A percentile compares a stretch with the other conserved stretches of the same genome.
Evolutionary conservation across 2,113 vertebrate genomes (phyloP).

Genomic region (Motacilla tschutschensis): DNA sequence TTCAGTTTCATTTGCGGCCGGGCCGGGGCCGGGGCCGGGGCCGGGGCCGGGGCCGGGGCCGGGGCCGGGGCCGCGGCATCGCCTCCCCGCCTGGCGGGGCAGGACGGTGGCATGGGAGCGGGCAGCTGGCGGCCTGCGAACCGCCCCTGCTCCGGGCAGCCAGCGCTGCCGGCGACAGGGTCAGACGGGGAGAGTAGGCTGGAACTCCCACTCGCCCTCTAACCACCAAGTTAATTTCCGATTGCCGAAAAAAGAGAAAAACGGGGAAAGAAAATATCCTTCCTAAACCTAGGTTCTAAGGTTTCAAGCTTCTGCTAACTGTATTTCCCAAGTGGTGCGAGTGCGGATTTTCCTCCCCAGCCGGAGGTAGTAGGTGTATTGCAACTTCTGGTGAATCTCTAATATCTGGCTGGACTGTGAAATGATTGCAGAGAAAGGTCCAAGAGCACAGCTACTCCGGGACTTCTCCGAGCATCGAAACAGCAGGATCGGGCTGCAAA

Average conservation of each 20-base stretch:
- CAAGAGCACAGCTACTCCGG: neutral
- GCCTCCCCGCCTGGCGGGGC: neutral
- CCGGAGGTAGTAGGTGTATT: constrained; percentile 60
- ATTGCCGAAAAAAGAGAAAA: neutral
- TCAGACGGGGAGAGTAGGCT: neutral
- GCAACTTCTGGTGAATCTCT: neutral
- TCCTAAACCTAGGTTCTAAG: constrained; percentile 3
- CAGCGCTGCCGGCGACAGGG: neutral
- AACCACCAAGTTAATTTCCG: constrained; percentile 34
- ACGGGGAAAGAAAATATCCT: neutral
- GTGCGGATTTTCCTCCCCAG: neutral
- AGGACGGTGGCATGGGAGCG: neutral
- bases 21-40: neutral
- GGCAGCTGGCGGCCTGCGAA: neutral
- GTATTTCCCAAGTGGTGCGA: constrained; percentile 9
- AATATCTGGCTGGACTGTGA: neutral
- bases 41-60: too few relatives aligned
- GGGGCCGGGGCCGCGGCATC: neutral
- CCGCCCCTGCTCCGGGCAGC: neutral
- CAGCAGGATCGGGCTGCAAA: neutral
- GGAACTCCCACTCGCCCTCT: neutral
- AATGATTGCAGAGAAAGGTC: neutral
- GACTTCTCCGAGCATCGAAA: neutral
- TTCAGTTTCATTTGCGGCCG: constrained; percentile 38
- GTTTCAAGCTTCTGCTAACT: constrained; percentile 45